phyloP scores from a whole-genome alignment of 2,113 vertebrate species.

The Hassar affinis region DNA sequence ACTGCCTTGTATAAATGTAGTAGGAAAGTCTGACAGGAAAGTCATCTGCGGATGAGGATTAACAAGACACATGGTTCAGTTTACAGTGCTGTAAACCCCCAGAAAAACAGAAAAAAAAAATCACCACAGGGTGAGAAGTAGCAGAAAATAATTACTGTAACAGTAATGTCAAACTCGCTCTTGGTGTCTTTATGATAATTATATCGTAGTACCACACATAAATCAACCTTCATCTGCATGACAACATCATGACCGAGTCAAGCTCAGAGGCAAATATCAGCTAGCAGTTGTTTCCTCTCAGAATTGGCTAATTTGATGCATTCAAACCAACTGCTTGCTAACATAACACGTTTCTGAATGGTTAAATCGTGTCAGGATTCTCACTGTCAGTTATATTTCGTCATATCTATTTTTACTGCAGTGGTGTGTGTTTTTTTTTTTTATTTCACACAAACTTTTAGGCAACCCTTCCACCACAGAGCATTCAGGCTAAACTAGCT shows the following conservation, averaged over 20 bases:
- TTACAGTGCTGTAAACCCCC: constrained; percentile 24
- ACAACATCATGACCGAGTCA: not conserved
- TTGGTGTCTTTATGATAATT: constrained; percentile 11
- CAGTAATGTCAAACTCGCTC: constrained; percentile 1
- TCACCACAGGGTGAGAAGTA: not conserved
- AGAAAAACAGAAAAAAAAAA: not conserved
- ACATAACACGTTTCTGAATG: not conserved
- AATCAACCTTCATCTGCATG: not conserved
- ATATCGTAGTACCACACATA: not conserved
- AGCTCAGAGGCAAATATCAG: not conserved
- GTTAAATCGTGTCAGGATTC: not conserved
- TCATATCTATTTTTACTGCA: not conserved
- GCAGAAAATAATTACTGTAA: constrained; percentile 9
- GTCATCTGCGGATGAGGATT: constrained; percentile 41
- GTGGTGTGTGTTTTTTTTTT: not conserved
- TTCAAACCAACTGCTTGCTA: not conserved
- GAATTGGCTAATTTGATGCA: not conserved
- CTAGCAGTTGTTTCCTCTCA: not conserved
- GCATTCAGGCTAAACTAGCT: not conserved
- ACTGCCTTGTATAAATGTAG: constrained; percentile 36
- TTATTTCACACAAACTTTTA: not conserved
- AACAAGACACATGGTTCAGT: constrained; percentile 29
- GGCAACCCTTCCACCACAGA: not conserved
- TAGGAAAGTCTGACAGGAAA: constrained; percentile 42
- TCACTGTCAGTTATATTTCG: not conserved